Conservation (phyloP, 2,797 vertebrate species). For the Coccyzus lansbergi region DNA sequence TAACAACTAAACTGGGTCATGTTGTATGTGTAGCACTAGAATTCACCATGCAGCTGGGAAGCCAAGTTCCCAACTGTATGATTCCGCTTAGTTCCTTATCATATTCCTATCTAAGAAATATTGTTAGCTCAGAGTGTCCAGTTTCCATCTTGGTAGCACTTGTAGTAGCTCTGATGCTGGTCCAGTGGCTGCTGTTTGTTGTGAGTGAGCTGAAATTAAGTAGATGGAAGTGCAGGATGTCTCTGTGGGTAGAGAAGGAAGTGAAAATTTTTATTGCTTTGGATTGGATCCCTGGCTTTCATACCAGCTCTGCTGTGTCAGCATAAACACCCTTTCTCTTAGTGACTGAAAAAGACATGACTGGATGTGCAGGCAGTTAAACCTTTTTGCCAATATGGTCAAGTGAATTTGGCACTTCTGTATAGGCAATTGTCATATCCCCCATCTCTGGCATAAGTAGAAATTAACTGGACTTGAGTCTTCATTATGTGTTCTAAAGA, state of each 20-base stretch:
- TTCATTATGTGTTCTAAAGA: not conserved
- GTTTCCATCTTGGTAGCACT: not conserved
- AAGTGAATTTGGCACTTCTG: not conserved
- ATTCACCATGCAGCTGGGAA: not conserved
- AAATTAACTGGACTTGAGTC: not conserved
- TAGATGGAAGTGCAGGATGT: not conserved
- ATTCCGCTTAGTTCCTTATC: not conserved
- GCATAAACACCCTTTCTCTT: not conserved
- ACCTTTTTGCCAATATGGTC: not conserved
- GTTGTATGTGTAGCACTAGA: not conserved
- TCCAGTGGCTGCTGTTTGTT: not conserved
- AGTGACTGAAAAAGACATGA: rapidly evolving
- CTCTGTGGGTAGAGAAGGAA: not conserved
- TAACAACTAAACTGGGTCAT: not conserved
- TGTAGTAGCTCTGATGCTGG: not conserved
- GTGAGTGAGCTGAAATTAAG: not conserved
- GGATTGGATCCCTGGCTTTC: not conserved
- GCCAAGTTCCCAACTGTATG: not conserved
- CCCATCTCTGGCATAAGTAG: not conserved
- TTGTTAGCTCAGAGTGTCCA: not conserved
- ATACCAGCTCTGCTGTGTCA: not conserved
- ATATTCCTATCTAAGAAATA: rapidly evolving
- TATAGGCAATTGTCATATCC: not conserved
- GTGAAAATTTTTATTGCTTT: not conserved
- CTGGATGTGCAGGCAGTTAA: not conserved